A percentile compares a stretch with the other conserved stretches of the same genome.
These are phyloP conservation scores for Phenacoccus solenopsis DNA, from an alignment of 1,140 invertebrate genomes.

Conservation along the genomic window DNA sequence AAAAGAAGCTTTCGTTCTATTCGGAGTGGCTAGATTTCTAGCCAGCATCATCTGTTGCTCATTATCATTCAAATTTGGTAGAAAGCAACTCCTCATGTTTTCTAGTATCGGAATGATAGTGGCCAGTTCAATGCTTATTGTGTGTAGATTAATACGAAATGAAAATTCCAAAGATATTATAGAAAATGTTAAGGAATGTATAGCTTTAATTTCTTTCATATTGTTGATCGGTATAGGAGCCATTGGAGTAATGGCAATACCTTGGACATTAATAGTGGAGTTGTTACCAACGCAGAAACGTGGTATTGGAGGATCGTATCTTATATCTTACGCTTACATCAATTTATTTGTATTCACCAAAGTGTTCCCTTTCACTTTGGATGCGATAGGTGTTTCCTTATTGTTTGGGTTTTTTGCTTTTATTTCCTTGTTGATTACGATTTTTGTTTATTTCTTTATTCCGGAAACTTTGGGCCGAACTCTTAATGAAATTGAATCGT, in stretches of 20 bases:
- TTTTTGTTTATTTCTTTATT: slow-evolving; percentile 46
- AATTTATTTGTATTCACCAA: slow-evolving; percentile 52
- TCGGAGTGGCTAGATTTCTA: slow-evolving; percentile 40
- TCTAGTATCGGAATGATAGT: slow-evolving; percentile 42
- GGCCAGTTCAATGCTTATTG: not conserved
- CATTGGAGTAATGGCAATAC: slow-evolving; percentile 43
- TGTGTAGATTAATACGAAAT: too few species aligned
- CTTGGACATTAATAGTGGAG: slow-evolving; percentile 48
- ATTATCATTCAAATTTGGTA: slow-evolving; percentile 40
- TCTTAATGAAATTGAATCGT: slow-evolving; percentile 40
- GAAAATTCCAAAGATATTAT: too few species aligned
- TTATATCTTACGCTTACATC: slow-evolving; percentile 46
- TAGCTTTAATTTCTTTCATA: slow-evolving; percentile 36
- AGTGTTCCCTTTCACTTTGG: slow-evolving; percentile 42
- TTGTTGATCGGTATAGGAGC: slow-evolving; percentile 41
- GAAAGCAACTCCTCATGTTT: slow-evolving; percentile 37
- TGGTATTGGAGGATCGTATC: slow-evolving; percentile 39
- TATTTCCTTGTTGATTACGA: slow-evolving; percentile 41
- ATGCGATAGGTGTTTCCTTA: slow-evolving; percentile 37
- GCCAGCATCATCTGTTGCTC: slow-evolving; percentile 37
- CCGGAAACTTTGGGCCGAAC: slow-evolving; percentile 61
- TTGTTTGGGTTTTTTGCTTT: slow-evolving; percentile 49
- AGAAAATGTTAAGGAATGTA: too few species aligned
- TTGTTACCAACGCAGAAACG: slow-evolving; percentile 33
- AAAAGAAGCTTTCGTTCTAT: slow-evolving; percentile 36